Evolutionary conservation across 2,888 invertebrate genomes (phyloP).

Genomic region (Empis stercorea): DNA sequence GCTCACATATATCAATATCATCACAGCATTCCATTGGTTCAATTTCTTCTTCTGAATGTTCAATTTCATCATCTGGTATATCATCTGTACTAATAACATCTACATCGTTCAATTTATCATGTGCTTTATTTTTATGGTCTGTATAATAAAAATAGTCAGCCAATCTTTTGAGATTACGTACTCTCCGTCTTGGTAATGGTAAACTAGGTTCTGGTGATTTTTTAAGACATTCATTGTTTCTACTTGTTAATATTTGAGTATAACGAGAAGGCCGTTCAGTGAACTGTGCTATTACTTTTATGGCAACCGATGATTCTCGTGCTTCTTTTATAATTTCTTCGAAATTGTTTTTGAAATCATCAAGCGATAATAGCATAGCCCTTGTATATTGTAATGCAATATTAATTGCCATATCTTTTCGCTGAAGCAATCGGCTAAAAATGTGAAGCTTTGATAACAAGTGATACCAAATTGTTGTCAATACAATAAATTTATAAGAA

Average conservation of each 20-base stretch:
- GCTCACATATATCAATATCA: too few relatives aligned
- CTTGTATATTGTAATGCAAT: neutral
- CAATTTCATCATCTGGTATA: neutral
- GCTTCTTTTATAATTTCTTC: neutral
- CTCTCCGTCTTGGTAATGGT: neutral
- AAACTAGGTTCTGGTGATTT: conserved; percentile 1
- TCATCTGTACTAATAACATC: neutral
- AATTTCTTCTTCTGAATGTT: neutral
- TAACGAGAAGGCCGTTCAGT: too few relatives aligned
- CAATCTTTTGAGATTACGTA: conserved; percentile 1
- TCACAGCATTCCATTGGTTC: conserved; percentile 1
- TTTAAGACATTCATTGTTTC: too few relatives aligned
- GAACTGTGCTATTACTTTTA: neutral
- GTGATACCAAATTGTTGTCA: neutral
- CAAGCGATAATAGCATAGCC: neutral
- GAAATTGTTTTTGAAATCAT: neutral
- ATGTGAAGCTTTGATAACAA: neutral
- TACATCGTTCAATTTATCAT: conserved; percentile 15
- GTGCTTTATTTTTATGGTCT: conserved; percentile 22
- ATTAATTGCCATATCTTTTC: neutral
- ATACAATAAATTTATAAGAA: neutral
- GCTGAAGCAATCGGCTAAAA: neutral
- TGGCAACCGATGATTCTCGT: neutral
- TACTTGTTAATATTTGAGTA: neutral
- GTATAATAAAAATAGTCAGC: conserved; percentile 3